phyloP scores from a whole-genome alignment of 2,888 invertebrate genomes.

The Seira musarum region DNA sequence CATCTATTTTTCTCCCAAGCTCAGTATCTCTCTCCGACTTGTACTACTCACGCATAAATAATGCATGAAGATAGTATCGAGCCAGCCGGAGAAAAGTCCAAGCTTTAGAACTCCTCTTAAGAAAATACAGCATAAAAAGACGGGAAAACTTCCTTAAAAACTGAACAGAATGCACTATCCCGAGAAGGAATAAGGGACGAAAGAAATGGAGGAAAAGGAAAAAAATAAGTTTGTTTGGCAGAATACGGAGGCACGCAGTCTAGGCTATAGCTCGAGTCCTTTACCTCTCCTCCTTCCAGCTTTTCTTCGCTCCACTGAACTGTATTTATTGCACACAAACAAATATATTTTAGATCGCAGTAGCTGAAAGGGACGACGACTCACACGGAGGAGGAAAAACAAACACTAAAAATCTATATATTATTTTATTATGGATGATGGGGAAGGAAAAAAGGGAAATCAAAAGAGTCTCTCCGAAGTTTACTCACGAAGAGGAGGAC shows the following conservation, averaged over 20 bases:
- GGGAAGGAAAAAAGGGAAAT: not conserved
- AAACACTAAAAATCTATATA: slow-evolving; percentile 14
- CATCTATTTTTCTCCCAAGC: not conserved
- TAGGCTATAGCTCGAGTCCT: not conserved
- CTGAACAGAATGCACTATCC: not conserved
- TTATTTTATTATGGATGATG: slow-evolving; percentile 25
- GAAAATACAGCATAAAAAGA: not conserved
- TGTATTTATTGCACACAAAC: slow-evolving; percentile 26
- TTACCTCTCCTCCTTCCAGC: slow-evolving; percentile 3
- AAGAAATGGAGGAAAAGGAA: not conserved
- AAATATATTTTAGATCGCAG: slow-evolving; percentile 7
- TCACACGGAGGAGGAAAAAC: not conserved
- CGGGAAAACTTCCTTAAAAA: not conserved
- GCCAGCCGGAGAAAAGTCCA: slow-evolving; percentile 10
- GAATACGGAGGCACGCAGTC: not conserved
- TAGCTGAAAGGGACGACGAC: no score
- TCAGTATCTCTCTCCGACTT: slow-evolving; percentile 4
- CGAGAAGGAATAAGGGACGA: not conserved
- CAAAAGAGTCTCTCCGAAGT: slow-evolving; percentile 1
- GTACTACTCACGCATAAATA: slow-evolving; percentile 6
- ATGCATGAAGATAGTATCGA: slow-evolving; percentile 10
- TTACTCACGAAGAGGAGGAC: not conserved
- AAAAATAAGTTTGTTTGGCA: no score
- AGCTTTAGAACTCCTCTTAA: not conserved
- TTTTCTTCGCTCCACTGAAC: slow-evolving; percentile 41